phyloP scores from a whole-genome alignment of 2,797 vertebrate genomes.

The Ctenosaura bakeri region DNA sequence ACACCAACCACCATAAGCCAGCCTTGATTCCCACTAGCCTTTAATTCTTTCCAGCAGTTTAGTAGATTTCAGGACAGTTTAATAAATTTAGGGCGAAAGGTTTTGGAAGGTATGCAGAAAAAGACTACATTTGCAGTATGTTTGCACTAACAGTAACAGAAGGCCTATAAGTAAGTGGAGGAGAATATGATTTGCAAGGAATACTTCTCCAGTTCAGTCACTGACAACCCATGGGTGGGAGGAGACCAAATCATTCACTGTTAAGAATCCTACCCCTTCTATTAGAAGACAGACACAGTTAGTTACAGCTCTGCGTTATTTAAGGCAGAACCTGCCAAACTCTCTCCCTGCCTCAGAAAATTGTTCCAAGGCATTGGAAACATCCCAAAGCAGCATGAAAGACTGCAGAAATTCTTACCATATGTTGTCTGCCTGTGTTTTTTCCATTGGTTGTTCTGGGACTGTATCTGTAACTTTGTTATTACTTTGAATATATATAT shows the following conservation, averaged over 20 bases:
- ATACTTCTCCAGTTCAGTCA: neutral
- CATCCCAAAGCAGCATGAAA: slow-evolving; percentile 21
- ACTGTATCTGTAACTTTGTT: neutral
- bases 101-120: neutral
- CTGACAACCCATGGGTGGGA: too few species aligned
- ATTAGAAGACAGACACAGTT: neutral
- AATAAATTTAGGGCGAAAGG: neutral
- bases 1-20: too few species aligned
- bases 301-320: neutral
- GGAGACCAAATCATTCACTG: neutral
- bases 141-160: neutral
- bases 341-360: too few species aligned
- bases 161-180: neutral
- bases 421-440: neutral
- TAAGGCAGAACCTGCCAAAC: neutral
- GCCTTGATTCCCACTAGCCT: too few species aligned
- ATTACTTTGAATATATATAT: rapidly evolving
- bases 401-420: neutral
- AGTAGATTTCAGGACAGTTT: neutral
- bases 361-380: neutral
- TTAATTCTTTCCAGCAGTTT: too few species aligned
- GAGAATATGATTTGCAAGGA: neutral
- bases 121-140: neutral
- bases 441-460: neutral
- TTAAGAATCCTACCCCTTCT: neutral